Conservation (phyloP, 1,140 invertebrate species). For the Nomia melanderi region DNA sequence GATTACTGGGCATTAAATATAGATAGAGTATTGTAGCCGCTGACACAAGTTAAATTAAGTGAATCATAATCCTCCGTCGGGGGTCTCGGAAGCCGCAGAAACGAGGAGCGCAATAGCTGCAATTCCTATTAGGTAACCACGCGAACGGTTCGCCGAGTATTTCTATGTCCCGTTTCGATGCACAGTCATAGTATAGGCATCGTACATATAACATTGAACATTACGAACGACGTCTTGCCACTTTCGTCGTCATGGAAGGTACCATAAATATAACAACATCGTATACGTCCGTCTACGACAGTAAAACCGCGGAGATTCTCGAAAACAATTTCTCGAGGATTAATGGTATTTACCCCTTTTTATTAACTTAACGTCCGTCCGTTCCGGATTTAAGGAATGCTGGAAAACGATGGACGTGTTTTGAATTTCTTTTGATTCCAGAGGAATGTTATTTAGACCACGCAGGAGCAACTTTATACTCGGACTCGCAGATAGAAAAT, state of each 20-base stretch:
- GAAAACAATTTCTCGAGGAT: slow-evolving; percentile 67
- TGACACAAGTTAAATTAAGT: neutral
- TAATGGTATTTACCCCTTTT: slow-evolving; percentile 52
- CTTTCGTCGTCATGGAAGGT: slow-evolving; percentile 57
- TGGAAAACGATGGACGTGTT: neutral
- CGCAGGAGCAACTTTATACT: slow-evolving; percentile 92
- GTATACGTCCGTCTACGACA: slow-evolving; percentile 65
- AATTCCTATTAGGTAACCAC: slow-evolving; percentile 24
- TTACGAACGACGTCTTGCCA: neutral
- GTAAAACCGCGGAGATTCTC: slow-evolving; percentile 52
- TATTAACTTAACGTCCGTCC: too few species aligned
- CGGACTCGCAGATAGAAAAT: slow-evolving; percentile 87
- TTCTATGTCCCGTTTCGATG: neutral
- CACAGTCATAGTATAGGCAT: neutral
- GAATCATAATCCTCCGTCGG: neutral
- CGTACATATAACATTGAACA: neutral
- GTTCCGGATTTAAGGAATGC: neutral
- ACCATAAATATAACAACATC: neutral
- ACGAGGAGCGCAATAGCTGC: neutral
- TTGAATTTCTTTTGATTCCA: slow-evolving; percentile 74
- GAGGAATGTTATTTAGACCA: slow-evolving; percentile 93
- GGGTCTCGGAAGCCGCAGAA: neutral
- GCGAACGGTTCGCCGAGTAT: too few species aligned
- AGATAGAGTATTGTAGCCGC: too few species aligned
- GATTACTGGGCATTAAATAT: neutral